Evolutionary conservation across 2,113 vertebrate genomes (phyloP).

Genomic region (Malurus melanocephalus): DNA sequence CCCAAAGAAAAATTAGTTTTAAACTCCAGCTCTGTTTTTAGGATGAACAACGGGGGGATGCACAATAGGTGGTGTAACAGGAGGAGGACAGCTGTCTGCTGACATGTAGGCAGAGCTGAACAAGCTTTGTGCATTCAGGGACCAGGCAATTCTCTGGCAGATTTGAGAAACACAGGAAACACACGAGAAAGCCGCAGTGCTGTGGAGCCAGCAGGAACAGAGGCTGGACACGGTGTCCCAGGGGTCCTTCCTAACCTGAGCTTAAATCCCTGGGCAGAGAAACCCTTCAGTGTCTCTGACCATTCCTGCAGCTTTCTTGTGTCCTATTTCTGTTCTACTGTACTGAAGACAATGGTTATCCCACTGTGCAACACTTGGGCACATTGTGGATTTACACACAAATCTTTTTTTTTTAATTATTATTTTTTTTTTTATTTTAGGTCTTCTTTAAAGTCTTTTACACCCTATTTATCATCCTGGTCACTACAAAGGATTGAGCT

Average conservation of each 20-base stretch:
- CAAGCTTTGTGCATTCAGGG: not conserved
- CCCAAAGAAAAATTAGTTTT: not conserved
- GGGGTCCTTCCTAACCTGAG: not conserved
- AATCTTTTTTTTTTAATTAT: accelerated
- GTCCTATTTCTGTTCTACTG: not conserved
- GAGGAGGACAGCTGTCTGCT: not conserved
- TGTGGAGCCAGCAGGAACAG: not conserved
- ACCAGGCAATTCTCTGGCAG: not conserved
- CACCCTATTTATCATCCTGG: not conserved
- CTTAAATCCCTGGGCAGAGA: not conserved
- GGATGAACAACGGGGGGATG: not conserved
- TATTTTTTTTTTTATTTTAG: not conserved
- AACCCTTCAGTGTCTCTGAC: not conserved
- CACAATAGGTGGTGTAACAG: not conserved
- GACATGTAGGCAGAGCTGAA: not conserved
- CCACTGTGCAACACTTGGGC: not conserved
- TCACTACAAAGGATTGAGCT: not conserved
- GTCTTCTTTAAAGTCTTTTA: not conserved
- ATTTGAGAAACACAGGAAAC: not conserved
- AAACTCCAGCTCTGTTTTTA: not conserved
- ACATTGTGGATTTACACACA: not conserved
- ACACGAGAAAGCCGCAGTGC: not conserved
- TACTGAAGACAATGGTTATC: not conserved
- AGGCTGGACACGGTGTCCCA: not conserved
- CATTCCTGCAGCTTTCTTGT: not conserved